Evolutionary conservation across 2,888 invertebrate species (phyloP).

Genomic region (Uropetala carovei): DNA sequence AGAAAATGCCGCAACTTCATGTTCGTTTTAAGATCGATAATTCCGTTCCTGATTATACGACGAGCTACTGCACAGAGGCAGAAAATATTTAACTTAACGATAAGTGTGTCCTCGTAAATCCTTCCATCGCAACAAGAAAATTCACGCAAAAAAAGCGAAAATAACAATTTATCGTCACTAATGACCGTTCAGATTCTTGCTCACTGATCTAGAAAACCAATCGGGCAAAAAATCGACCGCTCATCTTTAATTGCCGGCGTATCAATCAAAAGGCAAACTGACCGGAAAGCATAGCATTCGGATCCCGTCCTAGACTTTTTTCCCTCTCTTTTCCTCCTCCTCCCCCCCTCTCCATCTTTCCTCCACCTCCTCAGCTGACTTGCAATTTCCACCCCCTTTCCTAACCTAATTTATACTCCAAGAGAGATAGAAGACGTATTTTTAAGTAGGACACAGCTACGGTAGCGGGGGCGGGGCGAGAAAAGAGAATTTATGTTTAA

Average conservation of each 20-base stretch:
- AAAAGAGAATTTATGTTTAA: constrained; percentile 20
- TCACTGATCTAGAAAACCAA: neutral
- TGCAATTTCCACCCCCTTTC: neutral
- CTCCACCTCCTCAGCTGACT: neutral
- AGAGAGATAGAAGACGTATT: neutral
- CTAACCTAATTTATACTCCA: constrained; percentile 2
- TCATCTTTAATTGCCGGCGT: neutral
- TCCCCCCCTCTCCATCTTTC: no score
- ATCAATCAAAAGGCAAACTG: neutral
- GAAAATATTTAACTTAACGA: no score
- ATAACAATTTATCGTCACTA: neutral
- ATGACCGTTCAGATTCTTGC: neutral
- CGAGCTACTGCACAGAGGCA: no score
- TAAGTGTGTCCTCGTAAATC: no score
- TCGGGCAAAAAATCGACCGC: neutral
- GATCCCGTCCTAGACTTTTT: neutral
- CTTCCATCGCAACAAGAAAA: no score
- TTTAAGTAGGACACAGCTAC: neutral
- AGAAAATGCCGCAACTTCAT: no score
- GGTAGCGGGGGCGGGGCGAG: neutral
- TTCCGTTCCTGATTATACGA: no score
- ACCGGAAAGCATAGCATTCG: neutral
- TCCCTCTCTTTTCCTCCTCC: neutral
- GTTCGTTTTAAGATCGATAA: no score
- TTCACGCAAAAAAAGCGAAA: neutral